phyloP scores from a whole-genome alignment of 53 echinoderm and acorn worm species.

The Henricia sp. region DNA sequence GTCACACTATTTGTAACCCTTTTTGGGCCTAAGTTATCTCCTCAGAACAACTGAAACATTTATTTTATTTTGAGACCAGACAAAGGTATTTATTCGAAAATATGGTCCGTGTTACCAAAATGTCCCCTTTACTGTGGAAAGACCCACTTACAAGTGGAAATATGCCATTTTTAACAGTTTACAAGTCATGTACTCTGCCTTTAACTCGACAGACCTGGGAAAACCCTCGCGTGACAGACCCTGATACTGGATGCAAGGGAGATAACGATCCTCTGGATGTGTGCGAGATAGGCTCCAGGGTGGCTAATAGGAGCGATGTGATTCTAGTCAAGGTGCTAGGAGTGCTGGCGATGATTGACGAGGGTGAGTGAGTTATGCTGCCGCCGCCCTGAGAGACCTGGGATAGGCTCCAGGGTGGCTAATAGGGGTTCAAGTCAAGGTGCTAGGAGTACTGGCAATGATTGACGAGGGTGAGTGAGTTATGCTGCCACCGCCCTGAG shows the following conservation, averaged over 20 bases:
- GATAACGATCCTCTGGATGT: constrained; percentile 97
- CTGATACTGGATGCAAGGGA: constrained; percentile 88
- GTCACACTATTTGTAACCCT: too few species aligned
- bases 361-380: constrained; percentile 75
- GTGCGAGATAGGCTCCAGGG: constrained; percentile 94
- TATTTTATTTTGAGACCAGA: too few species aligned
- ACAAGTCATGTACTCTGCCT: background rate
- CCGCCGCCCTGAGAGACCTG: too few species aligned
- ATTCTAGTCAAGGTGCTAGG: constrained; percentile 93
- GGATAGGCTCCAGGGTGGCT: too few species aligned
- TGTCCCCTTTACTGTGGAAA: too few species aligned
- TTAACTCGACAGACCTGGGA: constrained; percentile 85
- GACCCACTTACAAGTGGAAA: too few species aligned
- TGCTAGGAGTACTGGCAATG: constrained; percentile 82
- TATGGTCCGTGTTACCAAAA: too few species aligned
- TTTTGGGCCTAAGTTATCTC: too few species aligned
- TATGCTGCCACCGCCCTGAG: too few species aligned
- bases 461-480: too few species aligned
- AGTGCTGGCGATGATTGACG: constrained; percentile 91
- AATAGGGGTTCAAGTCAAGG: constrained; percentile 90
- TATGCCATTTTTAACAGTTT: background rate
- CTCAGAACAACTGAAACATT: too few species aligned
- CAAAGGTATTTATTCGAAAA: too few species aligned
- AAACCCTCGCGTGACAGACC: constrained; percentile 81
- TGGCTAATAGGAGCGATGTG: constrained; percentile 82